Percentiles rank a stretch among this genome's conserved stretches.
phyloP scores from a whole-genome alignment of 2,888 invertebrate species.

The Sarcophaga rosellei region DNA sequence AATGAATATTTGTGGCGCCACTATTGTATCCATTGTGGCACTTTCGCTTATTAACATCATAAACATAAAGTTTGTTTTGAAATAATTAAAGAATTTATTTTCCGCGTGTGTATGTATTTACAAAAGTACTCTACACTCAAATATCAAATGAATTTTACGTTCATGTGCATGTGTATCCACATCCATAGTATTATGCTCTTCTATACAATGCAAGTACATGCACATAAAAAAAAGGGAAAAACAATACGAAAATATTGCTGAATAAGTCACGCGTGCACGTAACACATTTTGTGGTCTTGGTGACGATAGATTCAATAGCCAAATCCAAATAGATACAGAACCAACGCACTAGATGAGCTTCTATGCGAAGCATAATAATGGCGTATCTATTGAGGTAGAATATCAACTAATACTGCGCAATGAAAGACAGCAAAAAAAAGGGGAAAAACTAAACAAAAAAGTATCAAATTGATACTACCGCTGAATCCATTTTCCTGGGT shows the following conservation, averaged over 20 bases:
- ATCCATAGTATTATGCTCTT: no score
- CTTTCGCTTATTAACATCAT: no score
- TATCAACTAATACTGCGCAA: neutral
- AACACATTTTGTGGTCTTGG: slow-evolving; percentile 61
- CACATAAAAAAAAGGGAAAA: slow-evolving; percentile 4
- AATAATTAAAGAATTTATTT: neutral
- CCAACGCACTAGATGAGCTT: slow-evolving; percentile 14
- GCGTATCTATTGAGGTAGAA: slow-evolving; percentile 34
- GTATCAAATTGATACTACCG: slow-evolving; percentile 20
- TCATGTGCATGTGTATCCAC: neutral
- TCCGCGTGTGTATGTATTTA: neutral
- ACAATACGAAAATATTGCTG: neutral
- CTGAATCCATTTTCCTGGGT: neutral
- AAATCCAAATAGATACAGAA: slow-evolving; percentile 45
- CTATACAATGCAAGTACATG: neutral
- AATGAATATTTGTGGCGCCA: no score
- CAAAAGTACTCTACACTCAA: neutral
- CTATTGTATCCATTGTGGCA: no score
- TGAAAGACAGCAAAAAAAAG: slow-evolving; percentile 9
- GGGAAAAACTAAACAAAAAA: neutral
- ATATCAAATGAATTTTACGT: neutral
- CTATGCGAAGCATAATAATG: slow-evolving; percentile 32
- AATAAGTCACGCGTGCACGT: slow-evolving; percentile 66
- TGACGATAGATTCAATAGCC: slow-evolving; percentile 62
- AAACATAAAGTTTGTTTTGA: no score